Conservation (phyloP, 2,888 invertebrate species). For the Unio pictorum region DNA sequence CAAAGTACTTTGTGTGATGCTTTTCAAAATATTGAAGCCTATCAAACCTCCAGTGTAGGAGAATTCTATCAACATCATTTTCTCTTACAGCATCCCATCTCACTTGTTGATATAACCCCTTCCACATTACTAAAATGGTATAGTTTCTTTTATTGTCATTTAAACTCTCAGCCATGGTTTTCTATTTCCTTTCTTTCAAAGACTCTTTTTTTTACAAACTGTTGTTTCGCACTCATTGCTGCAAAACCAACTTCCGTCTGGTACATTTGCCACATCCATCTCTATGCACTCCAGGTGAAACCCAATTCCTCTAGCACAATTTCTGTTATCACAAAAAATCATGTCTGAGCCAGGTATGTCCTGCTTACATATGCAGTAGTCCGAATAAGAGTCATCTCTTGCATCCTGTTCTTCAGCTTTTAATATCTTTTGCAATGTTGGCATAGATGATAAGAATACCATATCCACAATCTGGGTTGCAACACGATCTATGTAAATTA, state of each 20-base stretch:
- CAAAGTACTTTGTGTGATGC: too few species aligned
- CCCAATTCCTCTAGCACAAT: conserved; percentile 17
- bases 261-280: conserved; percentile 15
- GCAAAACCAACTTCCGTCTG: conserved; percentile 20
- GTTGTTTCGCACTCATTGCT: conserved; percentile 4
- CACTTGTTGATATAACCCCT: conserved; percentile 16
- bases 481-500: conserved; percentile 4
- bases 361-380: conserved; percentile 12
- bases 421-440: conserved; percentile 5
- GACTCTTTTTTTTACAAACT: neutral
- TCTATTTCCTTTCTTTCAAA: neutral
- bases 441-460: conserved; percentile 13
- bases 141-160: conserved; percentile 7
- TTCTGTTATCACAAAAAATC: conserved; percentile 16
- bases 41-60: conserved; percentile 30
- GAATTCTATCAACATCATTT: conserved; percentile 27
- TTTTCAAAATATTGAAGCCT: conserved; percentile 24
- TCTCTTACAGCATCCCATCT: conserved; percentile 30
- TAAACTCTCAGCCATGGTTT: conserved; percentile 5
- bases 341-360: conserved; percentile 10
- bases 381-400: neutral
- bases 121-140: conserved; percentile 15
- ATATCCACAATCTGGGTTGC: conserved; percentile 14
- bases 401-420: neutral
- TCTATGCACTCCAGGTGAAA: conserved; percentile 20